Conservation (phyloP, 2,113 vertebrate genomes). For the Scomber japonicus region DNA sequence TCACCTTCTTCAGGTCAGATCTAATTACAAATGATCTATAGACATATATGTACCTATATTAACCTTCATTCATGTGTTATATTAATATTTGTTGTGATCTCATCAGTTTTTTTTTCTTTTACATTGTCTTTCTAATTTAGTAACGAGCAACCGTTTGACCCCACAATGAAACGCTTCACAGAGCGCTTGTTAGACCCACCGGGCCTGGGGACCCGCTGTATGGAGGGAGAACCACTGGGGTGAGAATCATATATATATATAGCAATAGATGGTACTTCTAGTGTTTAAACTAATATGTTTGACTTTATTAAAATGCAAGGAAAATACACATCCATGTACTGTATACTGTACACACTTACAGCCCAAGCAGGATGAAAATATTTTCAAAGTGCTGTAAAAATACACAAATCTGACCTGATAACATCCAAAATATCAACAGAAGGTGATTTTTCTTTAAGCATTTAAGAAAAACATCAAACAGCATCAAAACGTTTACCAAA, state of each 20-base stretch:
- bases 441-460: too few species aligned
- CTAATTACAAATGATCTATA: background rate
- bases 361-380: too few species aligned
- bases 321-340: too few species aligned
- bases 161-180: constrained; percentile 84
- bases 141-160: constrained; percentile 89
- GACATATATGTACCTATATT: too few species aligned
- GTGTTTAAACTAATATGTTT: too few species aligned
- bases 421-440: too few species aligned
- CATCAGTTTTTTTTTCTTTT: background rate
- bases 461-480: too few species aligned
- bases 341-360: too few species aligned
- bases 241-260: constrained; percentile 79
- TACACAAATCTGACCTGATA: too few species aligned
- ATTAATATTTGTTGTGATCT: background rate
- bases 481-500: too few species aligned
- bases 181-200: constrained; percentile 89
- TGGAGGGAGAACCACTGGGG: constrained; percentile 87
- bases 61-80: background rate
- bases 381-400: too few species aligned
- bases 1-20: constrained; percentile 94
- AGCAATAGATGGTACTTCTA: background rate
- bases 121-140: constrained; percentile 74
- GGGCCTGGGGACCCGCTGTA: constrained; percentile 94
- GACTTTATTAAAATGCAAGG: too few species aligned